These are phyloP conservation scores for Metaphire vulgaris DNA, from an alignment of 1,140 invertebrate species.

Conservation along the genomic window DNA sequence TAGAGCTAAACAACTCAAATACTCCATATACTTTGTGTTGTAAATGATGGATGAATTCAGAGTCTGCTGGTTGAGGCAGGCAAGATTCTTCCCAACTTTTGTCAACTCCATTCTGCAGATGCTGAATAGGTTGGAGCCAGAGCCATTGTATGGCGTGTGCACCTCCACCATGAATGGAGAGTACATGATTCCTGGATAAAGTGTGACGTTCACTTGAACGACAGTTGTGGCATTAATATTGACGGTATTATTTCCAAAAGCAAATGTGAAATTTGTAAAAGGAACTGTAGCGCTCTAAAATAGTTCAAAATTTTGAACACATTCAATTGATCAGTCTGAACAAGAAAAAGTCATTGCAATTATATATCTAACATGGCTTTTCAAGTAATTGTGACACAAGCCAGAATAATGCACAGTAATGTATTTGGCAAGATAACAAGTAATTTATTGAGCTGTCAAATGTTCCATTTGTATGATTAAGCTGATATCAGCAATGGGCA, in stretches of 20 bases:
- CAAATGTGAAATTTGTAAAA: constrained; percentile 3
- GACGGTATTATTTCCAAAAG: not conserved
- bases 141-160: not conserved
- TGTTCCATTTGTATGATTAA: too few relatives aligned
- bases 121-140: constrained; percentile 5
- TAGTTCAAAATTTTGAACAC: too few relatives aligned
- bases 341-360: too few relatives aligned
- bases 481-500: too few relatives aligned
- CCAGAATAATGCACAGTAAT: too few relatives aligned
- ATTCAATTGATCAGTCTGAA: too few relatives aligned
- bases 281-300: constrained; percentile 3
- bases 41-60: constrained; percentile 6
- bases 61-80: not conserved
- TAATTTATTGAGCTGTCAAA: too few relatives aligned
- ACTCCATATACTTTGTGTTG: too few relatives aligned
- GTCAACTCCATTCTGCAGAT: constrained; percentile 11
- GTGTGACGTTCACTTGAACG: not conserved
- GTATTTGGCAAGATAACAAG: too few relatives aligned
- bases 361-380: too few relatives aligned
- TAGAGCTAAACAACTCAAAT: too few relatives aligned
- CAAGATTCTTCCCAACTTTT: constrained; percentile 15
- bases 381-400: too few relatives aligned
- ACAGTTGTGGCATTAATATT: constrained; percentile 1
- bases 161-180: not conserved
- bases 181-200: constrained; percentile 7